phyloP scores from a whole-genome alignment of 2,113 vertebrate species.

The Calidris pygmaea region DNA sequence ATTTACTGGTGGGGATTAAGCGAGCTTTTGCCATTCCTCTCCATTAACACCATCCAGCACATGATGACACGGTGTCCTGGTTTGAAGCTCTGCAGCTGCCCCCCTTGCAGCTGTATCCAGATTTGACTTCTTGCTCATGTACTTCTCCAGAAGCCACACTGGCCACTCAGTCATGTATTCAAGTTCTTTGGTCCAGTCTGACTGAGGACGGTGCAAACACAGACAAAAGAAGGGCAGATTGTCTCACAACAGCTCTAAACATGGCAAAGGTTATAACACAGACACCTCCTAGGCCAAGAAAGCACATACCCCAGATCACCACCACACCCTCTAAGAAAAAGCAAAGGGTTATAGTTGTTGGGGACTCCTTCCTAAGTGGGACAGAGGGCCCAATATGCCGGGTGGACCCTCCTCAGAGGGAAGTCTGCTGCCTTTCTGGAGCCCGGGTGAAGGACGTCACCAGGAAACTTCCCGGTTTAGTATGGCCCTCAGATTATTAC shows the following conservation, averaged over 20 bases:
- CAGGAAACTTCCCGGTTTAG: too few species aligned
- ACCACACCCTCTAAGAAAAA: too few species aligned
- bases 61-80: neutral
- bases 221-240: neutral
- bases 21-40: conserved; percentile 12
- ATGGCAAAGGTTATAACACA: neutral
- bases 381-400: too few species aligned
- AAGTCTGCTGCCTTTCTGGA: too few species aligned
- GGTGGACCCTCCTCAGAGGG: too few species aligned
- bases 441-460: too few species aligned
- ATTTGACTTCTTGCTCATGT: neutral
- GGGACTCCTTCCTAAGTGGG: too few species aligned
- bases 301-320: too few species aligned
- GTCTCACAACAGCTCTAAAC: neutral
- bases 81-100: neutral
- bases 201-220: neutral
- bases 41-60: conserved; percentile 14
- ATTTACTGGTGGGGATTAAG: conserved; percentile 6
- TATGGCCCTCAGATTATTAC: too few species aligned
- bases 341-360: too few species aligned
- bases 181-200: neutral
- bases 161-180: neutral
- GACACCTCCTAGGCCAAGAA: too few species aligned
- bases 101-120: neutral
- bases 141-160: neutral